Conservation (phyloP, 2,113 vertebrate species). For the Mustela lutreola region DNA sequence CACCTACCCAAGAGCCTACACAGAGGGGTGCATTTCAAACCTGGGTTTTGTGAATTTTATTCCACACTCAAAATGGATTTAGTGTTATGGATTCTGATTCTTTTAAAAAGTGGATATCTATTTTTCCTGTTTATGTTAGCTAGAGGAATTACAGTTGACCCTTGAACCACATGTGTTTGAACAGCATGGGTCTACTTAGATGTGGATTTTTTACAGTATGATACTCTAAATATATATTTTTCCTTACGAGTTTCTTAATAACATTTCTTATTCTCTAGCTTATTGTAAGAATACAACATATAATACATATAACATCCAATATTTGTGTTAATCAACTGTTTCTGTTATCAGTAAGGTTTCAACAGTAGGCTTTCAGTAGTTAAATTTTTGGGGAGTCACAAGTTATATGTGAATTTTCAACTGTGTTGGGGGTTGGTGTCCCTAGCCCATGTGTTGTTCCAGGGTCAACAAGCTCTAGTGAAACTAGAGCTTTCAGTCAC, state of each 20-base stretch:
- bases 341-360: neutral
- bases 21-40: neutral
- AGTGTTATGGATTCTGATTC: neutral
- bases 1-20: neutral
- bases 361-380: neutral
- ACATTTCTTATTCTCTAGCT: neutral
- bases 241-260: neutral
- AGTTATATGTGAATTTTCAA: neutral
- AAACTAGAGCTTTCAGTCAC: neutral
- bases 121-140: neutral
- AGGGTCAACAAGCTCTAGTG: neutral
- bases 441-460: neutral
- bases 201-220: neutral
- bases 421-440: neutral
- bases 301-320: neutral
- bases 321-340: neutral
- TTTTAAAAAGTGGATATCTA: constrained; percentile 1
- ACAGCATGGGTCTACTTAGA: neutral
- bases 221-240: neutral
- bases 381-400: neutral
- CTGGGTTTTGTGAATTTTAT: neutral
- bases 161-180: neutral
- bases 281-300: neutral
- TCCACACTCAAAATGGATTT: neutral
- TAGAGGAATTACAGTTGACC: neutral